Percentiles rank a stretch among this genome's conserved stretches.
Conservation (phyloP, 2,113 vertebrate species). For the Heptranchias perlo region DNA sequence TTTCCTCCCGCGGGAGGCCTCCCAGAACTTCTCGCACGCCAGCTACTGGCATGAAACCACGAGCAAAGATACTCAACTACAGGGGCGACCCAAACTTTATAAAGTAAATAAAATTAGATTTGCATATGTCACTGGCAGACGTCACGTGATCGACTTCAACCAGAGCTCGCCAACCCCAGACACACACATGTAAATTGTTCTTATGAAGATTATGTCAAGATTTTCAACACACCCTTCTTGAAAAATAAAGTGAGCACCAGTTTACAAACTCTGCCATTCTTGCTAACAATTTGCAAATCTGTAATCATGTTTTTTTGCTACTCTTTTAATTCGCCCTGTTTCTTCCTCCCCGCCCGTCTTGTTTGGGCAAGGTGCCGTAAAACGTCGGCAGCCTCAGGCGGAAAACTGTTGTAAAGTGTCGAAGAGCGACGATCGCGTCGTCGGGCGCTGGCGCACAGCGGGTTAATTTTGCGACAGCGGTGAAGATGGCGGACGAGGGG, state of each 20-base stretch:
- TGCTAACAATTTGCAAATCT: neutral
- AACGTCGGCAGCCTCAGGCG: neutral
- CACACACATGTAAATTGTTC: no score
- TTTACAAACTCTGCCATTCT: neutral
- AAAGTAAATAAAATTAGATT: no score
- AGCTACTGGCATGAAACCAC: no score
- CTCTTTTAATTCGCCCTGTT: neutral
- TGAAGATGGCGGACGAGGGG: constrained; percentile 61
- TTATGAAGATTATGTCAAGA: neutral
- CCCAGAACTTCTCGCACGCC: no score
- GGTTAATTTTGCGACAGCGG: constrained; percentile 52
- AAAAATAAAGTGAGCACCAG: no score
- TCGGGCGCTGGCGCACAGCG: neutral
- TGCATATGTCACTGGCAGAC: no score
- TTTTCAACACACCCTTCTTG: neutral
- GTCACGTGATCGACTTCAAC: no score
- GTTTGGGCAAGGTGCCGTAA: neutral
- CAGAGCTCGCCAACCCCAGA: no score
- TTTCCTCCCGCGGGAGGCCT: no score
- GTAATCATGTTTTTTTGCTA: no score
- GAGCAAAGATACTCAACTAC: no score
- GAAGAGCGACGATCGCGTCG: neutral
- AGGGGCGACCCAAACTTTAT: no score
- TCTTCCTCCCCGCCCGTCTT: neutral
- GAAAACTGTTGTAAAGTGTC: neutral